Base-by-base conservation (phyloP, 2,113 vertebrate genomes). In the Daboia siamensis region DNA sequence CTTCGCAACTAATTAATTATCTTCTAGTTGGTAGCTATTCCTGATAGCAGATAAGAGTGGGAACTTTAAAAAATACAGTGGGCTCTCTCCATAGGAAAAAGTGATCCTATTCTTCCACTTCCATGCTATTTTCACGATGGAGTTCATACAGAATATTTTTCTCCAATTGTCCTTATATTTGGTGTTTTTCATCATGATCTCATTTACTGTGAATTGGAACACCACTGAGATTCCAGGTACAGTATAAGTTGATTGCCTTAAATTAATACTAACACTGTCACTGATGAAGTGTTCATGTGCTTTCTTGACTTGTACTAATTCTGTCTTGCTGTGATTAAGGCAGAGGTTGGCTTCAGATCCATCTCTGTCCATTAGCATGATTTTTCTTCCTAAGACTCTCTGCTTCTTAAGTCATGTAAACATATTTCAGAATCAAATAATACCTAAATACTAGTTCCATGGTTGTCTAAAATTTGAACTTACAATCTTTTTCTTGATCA, bases 221-320 rank as follows among this genome's bases (percentile, higher is more conserved):
- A 95, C 46, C n/a, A 48, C 91, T 59, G 95, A 96, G 96, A 95
- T 95, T 95, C 95, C 94, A 95, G 97, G 95, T 96, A 97, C 96
- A 97, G 96, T 97, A 97, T 96, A 97, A 95, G 93, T 95, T 97
- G 96, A 96, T 96, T 97, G 96, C 96, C 94, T 96, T 95, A 93
- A 95, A 94, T 96, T 95, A 93, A 93, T 92, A 11, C 86, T 88
- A 95, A 95, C 91, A 92, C 93, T 94, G 95, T 90, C 52, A 91
- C 93, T 95, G 94, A 95, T 96, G 94, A 88, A 48, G 17, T 51
- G 26, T 8, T 93, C 61, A 15, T 92, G 51, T 90, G 33, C 4
- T 89, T n/a, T 86, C 90, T 88, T 95, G 69, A 94, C 48, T 88
- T 90, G 15, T 0, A 90, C 26, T 86, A 51, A 94, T 93, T 91